A percentile compares a stretch with the other conserved stretches of the same genome.
phyloP scores from a whole-genome alignment of 2,113 vertebrate genomes.

The Proteles cristata region DNA sequence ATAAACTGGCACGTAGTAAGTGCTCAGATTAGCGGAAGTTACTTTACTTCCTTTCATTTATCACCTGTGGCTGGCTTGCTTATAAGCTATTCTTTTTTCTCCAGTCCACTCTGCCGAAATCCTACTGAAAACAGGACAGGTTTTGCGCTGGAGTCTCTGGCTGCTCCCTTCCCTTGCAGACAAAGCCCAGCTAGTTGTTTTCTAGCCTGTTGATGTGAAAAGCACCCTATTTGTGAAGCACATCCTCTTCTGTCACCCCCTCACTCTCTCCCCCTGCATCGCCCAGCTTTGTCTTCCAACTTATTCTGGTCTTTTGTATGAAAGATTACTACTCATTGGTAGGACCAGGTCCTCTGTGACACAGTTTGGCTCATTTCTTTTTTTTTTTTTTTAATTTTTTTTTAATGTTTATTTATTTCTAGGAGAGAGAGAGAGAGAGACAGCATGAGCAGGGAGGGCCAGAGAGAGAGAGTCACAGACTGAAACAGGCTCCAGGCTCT shows the following conservation, averaged over 20 bases:
- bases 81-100: not conserved
- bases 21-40: not conserved
- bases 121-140: not conserved
- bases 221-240: not conserved
- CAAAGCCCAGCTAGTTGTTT: not conserved
- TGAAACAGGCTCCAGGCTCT: no score
- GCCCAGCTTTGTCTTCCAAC: not conserved
- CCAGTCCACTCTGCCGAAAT: not conserved
- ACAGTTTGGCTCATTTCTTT: not conserved
- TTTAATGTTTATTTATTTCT: no score
- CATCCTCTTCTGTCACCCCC: not conserved
- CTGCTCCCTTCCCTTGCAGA: not conserved
- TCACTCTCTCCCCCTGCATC: rapidly evolving
- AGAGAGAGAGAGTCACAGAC: no score
- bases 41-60: not conserved
- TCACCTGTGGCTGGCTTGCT: not conserved
- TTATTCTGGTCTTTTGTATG: not conserved
- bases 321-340: not conserved
- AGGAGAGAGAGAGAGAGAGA: no score
- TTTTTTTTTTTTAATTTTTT: not conserved
- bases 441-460: no score
- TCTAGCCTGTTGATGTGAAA: not conserved
- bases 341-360: not conserved
- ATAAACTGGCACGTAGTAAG: not conserved
- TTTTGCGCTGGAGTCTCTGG: not conserved